These are phyloP conservation scores for Polyploca ridens DNA, from an alignment of 2,888 invertebrate genomes.

Conservation along the genomic window DNA sequence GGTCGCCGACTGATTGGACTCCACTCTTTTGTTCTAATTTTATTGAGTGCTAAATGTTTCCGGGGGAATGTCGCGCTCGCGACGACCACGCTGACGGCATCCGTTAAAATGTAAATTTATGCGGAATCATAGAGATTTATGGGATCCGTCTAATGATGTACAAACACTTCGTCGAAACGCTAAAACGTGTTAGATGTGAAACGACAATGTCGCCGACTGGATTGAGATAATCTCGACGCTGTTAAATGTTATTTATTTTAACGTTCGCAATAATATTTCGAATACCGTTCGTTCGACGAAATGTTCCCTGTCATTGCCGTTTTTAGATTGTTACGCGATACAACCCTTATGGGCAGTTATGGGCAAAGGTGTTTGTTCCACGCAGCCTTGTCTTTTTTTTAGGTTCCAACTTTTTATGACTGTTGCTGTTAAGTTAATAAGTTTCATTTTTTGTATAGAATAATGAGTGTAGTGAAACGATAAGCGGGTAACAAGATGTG, in stretches of 20 bases:
- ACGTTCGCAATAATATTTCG: slow-evolving; percentile 26
- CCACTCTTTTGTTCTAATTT: slow-evolving; percentile 69
- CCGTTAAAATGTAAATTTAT: slow-evolving; percentile 76
- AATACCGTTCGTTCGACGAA: slow-evolving; percentile 25
- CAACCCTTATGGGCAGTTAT: slow-evolving; percentile 6
- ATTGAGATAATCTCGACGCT: slow-evolving; percentile 38
- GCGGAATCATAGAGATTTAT: slow-evolving; percentile 70
- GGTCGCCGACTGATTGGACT: slow-evolving; percentile 38
- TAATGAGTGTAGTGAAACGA: slow-evolving; percentile 17
- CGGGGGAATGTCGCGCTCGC: slow-evolving; percentile 36
- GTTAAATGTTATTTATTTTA: slow-evolving; percentile 33
- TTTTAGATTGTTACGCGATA: slow-evolving; percentile 8
- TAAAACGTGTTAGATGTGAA: slow-evolving; percentile 25
- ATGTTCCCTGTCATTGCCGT: not conserved
- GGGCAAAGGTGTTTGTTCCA: slow-evolving; percentile 10
- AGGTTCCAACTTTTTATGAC: not conserved
- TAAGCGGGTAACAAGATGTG: slow-evolving; percentile 22
- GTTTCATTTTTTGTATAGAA: not conserved
- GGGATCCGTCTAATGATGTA: slow-evolving; percentile 54
- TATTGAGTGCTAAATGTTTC: slow-evolving; percentile 63
- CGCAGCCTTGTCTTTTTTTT: slow-evolving; percentile 2
- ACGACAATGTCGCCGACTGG: slow-evolving; percentile 47
- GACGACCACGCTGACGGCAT: slow-evolving; percentile 39
- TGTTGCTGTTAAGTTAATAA: not conserved
- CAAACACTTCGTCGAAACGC: slow-evolving; percentile 55